Conservation (phyloP, 2,888 invertebrate species). For the Bellardia pandia region DNA sequence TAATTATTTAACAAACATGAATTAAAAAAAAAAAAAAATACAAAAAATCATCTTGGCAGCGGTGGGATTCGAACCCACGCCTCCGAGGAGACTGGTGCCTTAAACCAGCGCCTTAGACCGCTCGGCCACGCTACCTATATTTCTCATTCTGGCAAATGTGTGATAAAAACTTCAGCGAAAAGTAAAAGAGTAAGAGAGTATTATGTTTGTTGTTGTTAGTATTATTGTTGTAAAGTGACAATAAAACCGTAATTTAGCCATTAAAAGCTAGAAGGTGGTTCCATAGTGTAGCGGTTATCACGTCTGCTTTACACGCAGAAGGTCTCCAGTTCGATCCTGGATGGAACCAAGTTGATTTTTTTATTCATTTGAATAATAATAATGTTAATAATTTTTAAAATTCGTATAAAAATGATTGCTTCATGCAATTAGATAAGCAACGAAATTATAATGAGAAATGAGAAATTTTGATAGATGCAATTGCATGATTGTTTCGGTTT, state of each 20-base stretch:
- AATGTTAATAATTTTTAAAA: too few species aligned
- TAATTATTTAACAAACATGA: neutral
- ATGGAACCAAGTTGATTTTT: conserved; percentile 80
- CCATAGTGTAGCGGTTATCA: conserved; percentile 84
- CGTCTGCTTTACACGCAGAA: conserved; percentile 85
- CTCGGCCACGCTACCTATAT: conserved; percentile 81
- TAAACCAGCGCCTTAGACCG: conserved; percentile 84
- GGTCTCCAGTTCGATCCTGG: conserved; percentile 85
- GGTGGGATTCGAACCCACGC: conserved; percentile 84
- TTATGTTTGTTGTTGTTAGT: neutral
- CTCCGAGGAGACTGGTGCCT: conserved; percentile 83
- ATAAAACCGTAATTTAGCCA: too few species aligned
- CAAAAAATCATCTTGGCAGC: conserved; percentile 77
- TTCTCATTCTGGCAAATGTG: fast-evolving
- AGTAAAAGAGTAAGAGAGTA: neutral
- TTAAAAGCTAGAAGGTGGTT: too few species aligned
- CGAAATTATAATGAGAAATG: too few species aligned
- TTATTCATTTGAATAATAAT: too few species aligned
- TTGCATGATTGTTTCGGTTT: too few species aligned
- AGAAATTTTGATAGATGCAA: too few species aligned
- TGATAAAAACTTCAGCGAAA: neutral
- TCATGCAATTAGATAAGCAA: too few species aligned
- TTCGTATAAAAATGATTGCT: too few species aligned
- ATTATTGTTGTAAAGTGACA: too few species aligned
- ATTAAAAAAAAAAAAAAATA: conserved; percentile 16